phyloP scores from a whole-genome alignment of 2,797 vertebrate species.

The Sciurus vulgaris region DNA sequence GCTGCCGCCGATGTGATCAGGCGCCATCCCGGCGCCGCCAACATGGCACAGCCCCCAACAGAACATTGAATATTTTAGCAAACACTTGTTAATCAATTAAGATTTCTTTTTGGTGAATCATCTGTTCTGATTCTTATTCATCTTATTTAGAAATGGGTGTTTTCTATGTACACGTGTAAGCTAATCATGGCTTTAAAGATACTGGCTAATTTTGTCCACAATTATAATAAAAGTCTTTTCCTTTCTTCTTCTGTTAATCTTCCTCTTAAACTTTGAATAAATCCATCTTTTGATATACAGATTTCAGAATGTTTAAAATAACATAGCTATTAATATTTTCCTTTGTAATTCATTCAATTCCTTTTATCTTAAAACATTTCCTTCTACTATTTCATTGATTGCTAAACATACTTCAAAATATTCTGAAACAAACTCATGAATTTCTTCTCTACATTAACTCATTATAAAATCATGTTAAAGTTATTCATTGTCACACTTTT shows the following conservation, averaged over 20 bases:
- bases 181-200: background rate
- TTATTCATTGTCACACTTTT: background rate
- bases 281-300: background rate
- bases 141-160: background rate
- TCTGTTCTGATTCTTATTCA: background rate
- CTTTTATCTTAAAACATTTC: background rate
- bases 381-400: background rate
- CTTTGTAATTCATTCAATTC: background rate
- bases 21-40: too few species aligned
- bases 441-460: background rate
- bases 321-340: background rate
- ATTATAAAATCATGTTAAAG: background rate
- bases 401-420: constrained; percentile 2
- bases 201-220: background rate
- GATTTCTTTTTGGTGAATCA: background rate
- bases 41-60: too few species aligned
- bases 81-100: background rate
- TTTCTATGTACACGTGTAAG: background rate
- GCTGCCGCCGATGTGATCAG: too few species aligned
- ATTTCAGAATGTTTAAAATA: constrained; percentile 24
- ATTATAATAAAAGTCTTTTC: background rate
- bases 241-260: background rate
- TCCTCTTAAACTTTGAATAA: background rate
- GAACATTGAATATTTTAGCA: background rate
- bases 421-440: background rate